phyloP scores from a whole-genome alignment of 1,140 invertebrate genomes.

The Drosophila serrata region DNA sequence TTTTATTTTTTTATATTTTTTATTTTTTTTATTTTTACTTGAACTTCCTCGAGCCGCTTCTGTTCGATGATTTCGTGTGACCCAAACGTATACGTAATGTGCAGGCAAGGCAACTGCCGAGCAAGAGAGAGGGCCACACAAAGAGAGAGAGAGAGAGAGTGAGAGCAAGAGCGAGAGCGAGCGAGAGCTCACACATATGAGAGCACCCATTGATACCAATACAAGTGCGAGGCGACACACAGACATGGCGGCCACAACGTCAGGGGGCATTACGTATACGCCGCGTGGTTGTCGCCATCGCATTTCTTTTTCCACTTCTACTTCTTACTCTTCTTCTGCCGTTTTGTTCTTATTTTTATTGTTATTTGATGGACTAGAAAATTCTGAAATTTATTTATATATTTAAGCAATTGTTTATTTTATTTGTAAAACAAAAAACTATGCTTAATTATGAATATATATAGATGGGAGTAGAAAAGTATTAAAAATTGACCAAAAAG shows the following conservation, averaged over 20 bases:
- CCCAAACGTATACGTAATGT: slow-evolving; percentile 62
- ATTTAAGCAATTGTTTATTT: neutral
- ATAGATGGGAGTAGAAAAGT: neutral
- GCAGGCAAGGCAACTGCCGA: slow-evolving; percentile 20
- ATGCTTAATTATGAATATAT: neutral
- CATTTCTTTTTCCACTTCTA: slow-evolving; percentile 20
- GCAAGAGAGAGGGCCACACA: slow-evolving; percentile 1
- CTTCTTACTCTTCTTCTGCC: neutral
- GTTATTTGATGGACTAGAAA: slow-evolving; percentile 43
- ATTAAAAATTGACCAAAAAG: neutral
- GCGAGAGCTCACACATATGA: slow-evolving; percentile 7
- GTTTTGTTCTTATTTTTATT: slow-evolving; percentile 15
- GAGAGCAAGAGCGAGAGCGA: neutral
- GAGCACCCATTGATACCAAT: slow-evolving; percentile 14
- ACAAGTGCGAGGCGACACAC: slow-evolving; percentile 7
- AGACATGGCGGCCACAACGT: slow-evolving; percentile 35
- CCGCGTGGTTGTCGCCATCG: slow-evolving; percentile 67
- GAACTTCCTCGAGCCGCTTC: slow-evolving; percentile 9
- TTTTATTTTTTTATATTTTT: neutral
- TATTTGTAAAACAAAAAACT: neutral
- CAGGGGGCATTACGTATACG: slow-evolving; percentile 75
- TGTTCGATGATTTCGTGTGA: slow-evolving; percentile 35
- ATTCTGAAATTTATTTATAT: slow-evolving; percentile 21
- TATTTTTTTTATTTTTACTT: slow-evolving; percentile 6
- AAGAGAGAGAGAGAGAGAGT: neutral